These are phyloP conservation scores for Pelecanoides urinatrix DNA, from an alignment of 2,113 vertebrate species.

Conservation along the genomic window DNA sequence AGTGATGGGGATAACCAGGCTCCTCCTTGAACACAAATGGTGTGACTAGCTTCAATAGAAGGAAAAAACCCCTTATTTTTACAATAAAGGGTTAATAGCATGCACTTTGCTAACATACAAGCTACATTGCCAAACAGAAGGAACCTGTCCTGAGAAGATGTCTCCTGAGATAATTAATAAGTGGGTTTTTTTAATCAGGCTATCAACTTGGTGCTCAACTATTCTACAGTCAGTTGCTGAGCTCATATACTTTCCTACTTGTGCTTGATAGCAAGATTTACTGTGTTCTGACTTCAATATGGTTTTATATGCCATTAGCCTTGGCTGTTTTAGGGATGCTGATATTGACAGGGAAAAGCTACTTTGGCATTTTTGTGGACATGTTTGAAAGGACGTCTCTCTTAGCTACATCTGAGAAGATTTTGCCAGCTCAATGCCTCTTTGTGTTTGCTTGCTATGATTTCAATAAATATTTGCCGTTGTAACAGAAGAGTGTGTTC, in stretches of 20 bases:
- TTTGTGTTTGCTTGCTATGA: not conserved
- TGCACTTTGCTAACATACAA: not conserved
- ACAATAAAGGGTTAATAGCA: not conserved
- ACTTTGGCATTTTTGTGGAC: not conserved
- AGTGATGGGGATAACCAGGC: not conserved
- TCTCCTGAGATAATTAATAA: not conserved
- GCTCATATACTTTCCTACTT: not conserved
- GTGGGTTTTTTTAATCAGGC: not conserved
- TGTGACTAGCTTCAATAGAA: not conserved
- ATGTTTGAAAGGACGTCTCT: not conserved
- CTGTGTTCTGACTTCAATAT: not conserved
- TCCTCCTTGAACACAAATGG: not conserved
- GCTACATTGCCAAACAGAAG: not conserved
- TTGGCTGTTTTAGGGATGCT: not conserved
- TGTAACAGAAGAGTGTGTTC: not conserved
- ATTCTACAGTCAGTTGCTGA: not conserved
- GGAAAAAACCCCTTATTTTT: not conserved
- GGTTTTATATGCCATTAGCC: not conserved
- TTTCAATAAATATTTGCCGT: not conserved
- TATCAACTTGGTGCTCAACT: not conserved
- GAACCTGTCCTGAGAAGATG: not conserved
- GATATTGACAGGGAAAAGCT: not conserved
- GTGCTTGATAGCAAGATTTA: not conserved
- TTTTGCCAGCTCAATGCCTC: not conserved
- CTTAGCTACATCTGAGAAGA: not conserved